Conservation (phyloP, 2,113 vertebrate genomes). For the Indri indri region DNA sequence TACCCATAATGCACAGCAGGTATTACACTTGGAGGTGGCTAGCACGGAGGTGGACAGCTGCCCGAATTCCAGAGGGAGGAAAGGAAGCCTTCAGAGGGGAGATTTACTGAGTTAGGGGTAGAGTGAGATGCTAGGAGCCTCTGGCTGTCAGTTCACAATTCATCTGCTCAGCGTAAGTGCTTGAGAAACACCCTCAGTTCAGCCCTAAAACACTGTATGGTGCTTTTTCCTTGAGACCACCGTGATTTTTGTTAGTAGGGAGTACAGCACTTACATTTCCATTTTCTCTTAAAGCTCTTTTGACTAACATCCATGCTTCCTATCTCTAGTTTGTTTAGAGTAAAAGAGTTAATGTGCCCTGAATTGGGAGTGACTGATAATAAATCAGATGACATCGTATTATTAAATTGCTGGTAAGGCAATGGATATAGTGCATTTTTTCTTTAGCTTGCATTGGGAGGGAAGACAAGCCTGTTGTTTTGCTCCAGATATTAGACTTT, state of each 20-base stretch:
- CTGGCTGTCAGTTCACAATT: not conserved
- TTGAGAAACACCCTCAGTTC: not conserved
- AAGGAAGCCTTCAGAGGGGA: not conserved
- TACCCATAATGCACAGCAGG: not conserved
- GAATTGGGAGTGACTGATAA: not conserved
- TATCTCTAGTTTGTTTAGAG: not conserved
- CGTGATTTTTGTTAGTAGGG: accelerated
- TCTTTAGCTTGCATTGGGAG: too few species aligned
- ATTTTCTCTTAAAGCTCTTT: not conserved
- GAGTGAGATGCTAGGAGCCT: accelerated
- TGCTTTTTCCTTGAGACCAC: not conserved
- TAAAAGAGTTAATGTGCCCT: not conserved
- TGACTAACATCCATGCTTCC: too few species aligned
- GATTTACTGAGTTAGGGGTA: too few species aligned
- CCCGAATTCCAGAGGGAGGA: not conserved
- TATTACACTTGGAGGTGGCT: accelerated
- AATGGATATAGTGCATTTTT: accelerated
- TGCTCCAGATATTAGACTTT: not conserved
- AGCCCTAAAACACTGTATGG: accelerated
- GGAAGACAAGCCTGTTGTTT: not conserved
- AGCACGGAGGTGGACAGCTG: accelerated
- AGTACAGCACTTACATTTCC: not conserved
- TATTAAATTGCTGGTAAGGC: not conserved
- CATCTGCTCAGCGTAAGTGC: not conserved
- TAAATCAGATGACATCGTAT: accelerated